Percentiles rank a stretch among this genome's conserved stretches.
Evolutionary conservation across 2,113 vertebrate genomes (phyloP).

Genomic region (Nipponia nippon): DNA sequence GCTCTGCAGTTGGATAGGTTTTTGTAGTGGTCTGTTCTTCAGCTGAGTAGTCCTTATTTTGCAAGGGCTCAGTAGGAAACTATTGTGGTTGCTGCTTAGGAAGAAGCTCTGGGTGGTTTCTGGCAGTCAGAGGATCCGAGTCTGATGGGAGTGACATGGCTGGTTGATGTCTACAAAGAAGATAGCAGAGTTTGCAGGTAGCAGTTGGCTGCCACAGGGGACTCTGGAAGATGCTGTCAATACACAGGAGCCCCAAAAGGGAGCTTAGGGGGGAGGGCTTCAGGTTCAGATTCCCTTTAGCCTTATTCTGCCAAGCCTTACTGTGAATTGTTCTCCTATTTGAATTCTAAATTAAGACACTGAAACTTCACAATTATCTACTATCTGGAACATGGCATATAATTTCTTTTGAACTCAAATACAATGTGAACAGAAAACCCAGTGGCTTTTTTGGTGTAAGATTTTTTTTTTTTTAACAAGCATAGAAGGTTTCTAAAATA

Average conservation of each 20-base stretch:
- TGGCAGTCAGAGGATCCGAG: accelerated
- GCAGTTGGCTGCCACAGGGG: neutral
- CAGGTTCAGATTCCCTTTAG: neutral
- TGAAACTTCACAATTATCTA: neutral
- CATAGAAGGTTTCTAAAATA: neutral
- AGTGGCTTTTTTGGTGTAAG: neutral
- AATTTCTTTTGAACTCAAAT: neutral
- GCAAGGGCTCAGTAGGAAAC: neutral
- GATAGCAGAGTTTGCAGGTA: neutral
- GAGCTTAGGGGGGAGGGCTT: neutral
- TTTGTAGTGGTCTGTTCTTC: neutral
- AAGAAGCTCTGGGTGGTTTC: neutral
- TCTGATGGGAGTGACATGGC: accelerated
- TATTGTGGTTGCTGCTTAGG: accelerated
- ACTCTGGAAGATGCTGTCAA: neutral
- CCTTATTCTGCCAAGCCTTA: neutral
- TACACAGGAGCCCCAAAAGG: neutral
- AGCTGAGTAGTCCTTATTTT: neutral
- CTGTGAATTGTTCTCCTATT: neutral
- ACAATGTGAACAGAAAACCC: neutral
- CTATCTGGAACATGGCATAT: neutral
- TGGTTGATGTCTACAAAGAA: neutral
- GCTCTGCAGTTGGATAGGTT: neutral
- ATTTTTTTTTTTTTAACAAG: neutral
- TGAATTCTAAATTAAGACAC: neutral